These are phyloP conservation scores for Equus przewalskii DNA, from an alignment of 2,113 vertebrate species.

Conservation along the genomic window DNA sequence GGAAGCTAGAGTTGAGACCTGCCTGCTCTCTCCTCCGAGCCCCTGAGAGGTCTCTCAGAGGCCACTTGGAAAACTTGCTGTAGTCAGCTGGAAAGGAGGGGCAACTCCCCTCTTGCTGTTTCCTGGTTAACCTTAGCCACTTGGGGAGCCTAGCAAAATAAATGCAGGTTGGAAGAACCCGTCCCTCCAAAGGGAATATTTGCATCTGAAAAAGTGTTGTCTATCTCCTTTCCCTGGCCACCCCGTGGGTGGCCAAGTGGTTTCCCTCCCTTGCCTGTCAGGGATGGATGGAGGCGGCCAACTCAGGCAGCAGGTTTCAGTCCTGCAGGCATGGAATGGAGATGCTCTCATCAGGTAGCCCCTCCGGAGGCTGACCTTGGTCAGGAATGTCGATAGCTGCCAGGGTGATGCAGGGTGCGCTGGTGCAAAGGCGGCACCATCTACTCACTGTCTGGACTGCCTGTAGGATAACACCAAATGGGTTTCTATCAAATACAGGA, in stretches of 20 bases:
- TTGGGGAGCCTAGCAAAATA: neutral
- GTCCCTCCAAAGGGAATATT: neutral
- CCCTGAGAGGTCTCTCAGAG: neutral
- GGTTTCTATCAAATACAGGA: conserved; percentile 12
- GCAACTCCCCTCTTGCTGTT: neutral
- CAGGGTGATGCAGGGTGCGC: neutral
- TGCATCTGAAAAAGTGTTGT: neutral
- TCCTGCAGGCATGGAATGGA: neutral
- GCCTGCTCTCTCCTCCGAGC: neutral
- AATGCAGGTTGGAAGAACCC: neutral
- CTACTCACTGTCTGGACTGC: neutral
- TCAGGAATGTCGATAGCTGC: neutral
- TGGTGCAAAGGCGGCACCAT: neutral
- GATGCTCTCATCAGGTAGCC: neutral
- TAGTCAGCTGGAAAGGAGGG: neutral
- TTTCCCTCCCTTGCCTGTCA: neutral
- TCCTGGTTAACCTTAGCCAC: neutral
- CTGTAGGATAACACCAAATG: neutral
- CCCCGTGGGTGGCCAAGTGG: neutral
- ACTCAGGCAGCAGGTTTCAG: neutral
- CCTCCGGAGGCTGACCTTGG: neutral
- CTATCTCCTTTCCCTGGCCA: neutral
- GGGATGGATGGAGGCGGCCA: neutral
- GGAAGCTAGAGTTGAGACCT: neutral
- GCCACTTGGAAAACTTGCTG: neutral